A percentile compares a stretch with the other conserved stretches of the same genome.
phyloP scores from a whole-genome alignment of 2,797 vertebrate species.

The Pteropus rufus region DNA sequence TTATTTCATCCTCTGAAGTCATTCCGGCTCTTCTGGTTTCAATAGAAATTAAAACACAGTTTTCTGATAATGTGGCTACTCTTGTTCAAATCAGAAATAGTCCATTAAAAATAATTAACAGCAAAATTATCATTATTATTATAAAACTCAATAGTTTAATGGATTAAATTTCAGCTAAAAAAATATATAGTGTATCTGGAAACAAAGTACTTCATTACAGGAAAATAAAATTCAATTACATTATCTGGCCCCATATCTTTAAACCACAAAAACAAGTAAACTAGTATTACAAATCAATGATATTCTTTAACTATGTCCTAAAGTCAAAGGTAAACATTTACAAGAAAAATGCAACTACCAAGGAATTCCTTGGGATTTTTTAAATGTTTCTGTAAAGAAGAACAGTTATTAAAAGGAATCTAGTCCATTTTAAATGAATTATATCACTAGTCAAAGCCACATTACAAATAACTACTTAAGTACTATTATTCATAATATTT shows the following conservation, averaged over 20 bases:
- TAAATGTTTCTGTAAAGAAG: conserved; percentile 45
- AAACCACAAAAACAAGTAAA: conserved; percentile 40
- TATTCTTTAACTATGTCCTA: conserved; percentile 16
- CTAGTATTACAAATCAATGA: not conserved
- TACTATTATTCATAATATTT: not conserved
- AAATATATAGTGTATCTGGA: conserved; percentile 23
- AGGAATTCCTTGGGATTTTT: conserved; percentile 45
- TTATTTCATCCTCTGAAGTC: not conserved
- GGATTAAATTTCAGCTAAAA: not conserved
- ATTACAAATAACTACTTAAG: conserved; percentile 38
- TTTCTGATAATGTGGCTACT: not conserved
- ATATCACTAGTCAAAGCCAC: conserved; percentile 45
- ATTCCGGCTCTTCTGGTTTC: not conserved
- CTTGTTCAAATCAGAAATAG: conserved; percentile 24
- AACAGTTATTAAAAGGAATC: conserved; percentile 47
- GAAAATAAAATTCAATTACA: conserved; percentile 54
- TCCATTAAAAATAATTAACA: not conserved
- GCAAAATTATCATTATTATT: not conserved
- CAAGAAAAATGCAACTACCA: conserved; percentile 40
- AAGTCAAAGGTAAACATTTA: conserved; percentile 12
- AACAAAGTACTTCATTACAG: conserved; percentile 50
- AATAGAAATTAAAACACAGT: not conserved
- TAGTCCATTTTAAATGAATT: conserved; percentile 51
- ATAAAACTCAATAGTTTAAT: conserved; percentile 18
- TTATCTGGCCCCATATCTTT: conserved; percentile 6